Percentiles rank a stretch among this genome's conserved stretches.
These are phyloP conservation scores for Hippocampus abdominalis DNA, from an alignment of 2,113 vertebrate species.

Conservation along the genomic window DNA sequence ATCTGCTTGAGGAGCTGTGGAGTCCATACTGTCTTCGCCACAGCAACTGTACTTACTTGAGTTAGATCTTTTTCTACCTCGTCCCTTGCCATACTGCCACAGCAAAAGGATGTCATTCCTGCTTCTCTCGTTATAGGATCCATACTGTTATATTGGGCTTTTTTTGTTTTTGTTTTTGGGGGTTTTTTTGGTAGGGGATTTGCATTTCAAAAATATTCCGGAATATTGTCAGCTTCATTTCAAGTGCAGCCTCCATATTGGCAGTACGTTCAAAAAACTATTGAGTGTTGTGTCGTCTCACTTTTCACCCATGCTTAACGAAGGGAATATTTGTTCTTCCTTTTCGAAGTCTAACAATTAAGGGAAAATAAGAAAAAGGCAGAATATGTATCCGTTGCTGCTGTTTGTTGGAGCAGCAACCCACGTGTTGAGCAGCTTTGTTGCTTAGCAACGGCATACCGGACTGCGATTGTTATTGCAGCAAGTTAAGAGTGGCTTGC, in stretches of 20 bases:
- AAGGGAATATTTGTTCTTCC: conserved; percentile 6
- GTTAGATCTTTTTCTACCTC: conserved; percentile 2
- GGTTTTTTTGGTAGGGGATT: neutral
- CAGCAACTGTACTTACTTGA: neutral
- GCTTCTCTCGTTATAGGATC: conserved; percentile 26
- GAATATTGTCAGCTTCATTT: conserved; percentile 6
- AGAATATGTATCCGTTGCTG: conserved; percentile 24
- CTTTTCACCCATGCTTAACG: neutral
- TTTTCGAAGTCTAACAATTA: conserved; percentile 33
- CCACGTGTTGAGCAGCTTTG: conserved; percentile 61
- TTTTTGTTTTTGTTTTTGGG: no score
- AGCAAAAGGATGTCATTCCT: conserved; percentile 23
- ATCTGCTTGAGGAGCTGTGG: conserved; percentile 15
- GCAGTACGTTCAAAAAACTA: neutral
- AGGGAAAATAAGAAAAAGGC: conserved; percentile 42
- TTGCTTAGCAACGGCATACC: conserved; percentile 68
- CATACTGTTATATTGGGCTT: conserved; percentile 6
- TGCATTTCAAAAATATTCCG: conserved; percentile 34
- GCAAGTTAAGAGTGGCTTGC: conserved; percentile 45
- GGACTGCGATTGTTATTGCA: conserved; percentile 44
- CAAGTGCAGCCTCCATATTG: neutral
- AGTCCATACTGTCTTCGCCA: conserved; percentile 1
- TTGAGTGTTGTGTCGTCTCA: neutral
- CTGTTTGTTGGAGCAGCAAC: conserved; percentile 31
- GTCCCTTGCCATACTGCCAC: conserved; percentile 7